These are phyloP conservation scores for Eidolon helvum DNA, from an alignment of 2,113 vertebrate genomes.

Conservation along the genomic window DNA sequence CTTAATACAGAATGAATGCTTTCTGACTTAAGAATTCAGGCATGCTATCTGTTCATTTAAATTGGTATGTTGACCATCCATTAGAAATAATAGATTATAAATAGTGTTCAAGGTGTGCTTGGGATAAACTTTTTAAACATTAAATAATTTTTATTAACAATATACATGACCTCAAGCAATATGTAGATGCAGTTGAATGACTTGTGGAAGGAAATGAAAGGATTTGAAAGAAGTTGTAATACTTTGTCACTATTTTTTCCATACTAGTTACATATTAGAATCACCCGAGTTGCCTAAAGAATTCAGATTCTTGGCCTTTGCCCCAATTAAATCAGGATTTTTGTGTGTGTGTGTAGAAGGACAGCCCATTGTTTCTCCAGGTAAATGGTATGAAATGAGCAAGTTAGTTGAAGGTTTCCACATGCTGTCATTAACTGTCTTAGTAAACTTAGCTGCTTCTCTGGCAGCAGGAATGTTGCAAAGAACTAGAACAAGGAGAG, in stretches of 20 bases:
- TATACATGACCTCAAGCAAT: not conserved
- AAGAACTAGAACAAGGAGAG: not conserved
- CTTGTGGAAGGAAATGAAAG: conserved; percentile 46
- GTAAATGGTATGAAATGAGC: not conserved
- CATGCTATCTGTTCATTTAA: not conserved
- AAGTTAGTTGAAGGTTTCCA: not conserved
- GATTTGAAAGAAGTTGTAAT: conserved; percentile 15
- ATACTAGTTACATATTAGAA: not conserved
- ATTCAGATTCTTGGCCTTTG: not conserved
- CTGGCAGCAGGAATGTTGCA: not conserved
- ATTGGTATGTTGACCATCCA: not conserved
- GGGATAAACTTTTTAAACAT: not conserved
- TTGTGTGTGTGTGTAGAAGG: not conserved
- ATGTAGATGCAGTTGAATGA: conserved; percentile 35
- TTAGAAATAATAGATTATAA: conserved; percentile 37
- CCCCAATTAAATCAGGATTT: not conserved
- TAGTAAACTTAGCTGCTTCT: not conserved
- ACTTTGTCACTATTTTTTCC: conserved; percentile 51
- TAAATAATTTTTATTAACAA: conserved; percentile 30
- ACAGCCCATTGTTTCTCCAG: not conserved
- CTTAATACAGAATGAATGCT: conserved; percentile 34
- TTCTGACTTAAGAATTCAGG: not conserved
- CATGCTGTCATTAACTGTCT: not conserved
- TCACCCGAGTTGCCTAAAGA: not conserved
- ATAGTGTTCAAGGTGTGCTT: not conserved